Evolutionary conservation across 2,113 vertebrate genomes (phyloP).

Genomic region (Calypte anna): DNA sequence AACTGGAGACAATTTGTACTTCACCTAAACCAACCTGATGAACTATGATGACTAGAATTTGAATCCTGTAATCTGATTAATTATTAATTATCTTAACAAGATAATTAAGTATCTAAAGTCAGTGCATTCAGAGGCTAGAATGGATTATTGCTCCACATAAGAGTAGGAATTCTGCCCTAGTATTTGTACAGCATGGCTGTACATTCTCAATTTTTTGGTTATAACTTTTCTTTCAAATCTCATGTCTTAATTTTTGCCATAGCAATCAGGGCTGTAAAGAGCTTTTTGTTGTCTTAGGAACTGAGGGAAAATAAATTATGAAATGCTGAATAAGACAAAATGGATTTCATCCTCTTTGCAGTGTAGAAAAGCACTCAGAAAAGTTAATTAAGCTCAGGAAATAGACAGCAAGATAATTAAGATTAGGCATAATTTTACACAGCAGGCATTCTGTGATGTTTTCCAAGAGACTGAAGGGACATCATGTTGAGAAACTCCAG

Average conservation of each 20-base stretch:
- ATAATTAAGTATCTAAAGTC: conserved; percentile 75
- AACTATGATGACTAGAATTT: conserved; percentile 41
- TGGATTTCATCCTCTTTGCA: conserved; percentile 39
- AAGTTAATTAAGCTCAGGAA: conserved; percentile 81
- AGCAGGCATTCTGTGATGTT: conserved; percentile 69
- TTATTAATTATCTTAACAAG: neutral
- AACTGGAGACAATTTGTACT: neutral
- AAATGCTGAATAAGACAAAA: conserved; percentile 73
- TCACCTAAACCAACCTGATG: conserved; percentile 18
- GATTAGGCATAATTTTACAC: conserved; percentile 74
- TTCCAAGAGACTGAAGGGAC: conserved; percentile 59
- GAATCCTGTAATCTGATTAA: conserved; percentile 68
- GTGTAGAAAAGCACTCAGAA: conserved; percentile 69
- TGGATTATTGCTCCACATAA: conserved; percentile 11
- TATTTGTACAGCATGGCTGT: conserved; percentile 46
- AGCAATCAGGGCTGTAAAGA: conserved; percentile 64
- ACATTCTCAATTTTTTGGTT: conserved; percentile 25
- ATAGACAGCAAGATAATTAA: conserved; percentile 79
- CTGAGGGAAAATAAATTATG: conserved; percentile 56
- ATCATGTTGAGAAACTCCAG: conserved; percentile 62
- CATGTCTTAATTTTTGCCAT: conserved; percentile 55
- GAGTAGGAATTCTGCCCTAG: neutral
- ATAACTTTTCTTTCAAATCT: conserved; percentile 61
- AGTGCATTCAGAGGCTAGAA: conserved; percentile 58
- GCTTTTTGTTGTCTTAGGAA: conserved; percentile 62